phyloP scores from a whole-genome alignment of 1,140 invertebrate genomes.

The Steinernema feltiae region DNA sequence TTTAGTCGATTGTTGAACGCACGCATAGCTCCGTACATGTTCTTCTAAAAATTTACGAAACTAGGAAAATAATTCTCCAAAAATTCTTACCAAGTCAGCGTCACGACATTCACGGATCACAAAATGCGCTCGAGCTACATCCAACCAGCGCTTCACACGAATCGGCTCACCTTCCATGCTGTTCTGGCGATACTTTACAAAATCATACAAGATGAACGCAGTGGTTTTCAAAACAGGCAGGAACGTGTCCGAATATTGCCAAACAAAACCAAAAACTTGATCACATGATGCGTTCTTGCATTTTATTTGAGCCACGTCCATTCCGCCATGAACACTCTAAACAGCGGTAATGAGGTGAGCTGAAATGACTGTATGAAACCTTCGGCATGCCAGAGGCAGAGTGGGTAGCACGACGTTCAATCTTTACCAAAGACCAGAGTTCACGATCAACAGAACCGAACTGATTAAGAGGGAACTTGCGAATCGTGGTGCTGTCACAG shows the following conservation, averaged over 20 bases:
- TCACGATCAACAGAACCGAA: neutral
- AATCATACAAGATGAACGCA: neutral
- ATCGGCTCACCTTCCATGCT: neutral
- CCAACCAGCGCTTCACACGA: slow-evolving; percentile 2
- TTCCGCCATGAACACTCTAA: neutral
- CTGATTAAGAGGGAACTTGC: neutral
- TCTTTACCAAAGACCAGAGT: neutral
- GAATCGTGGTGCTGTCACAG: slow-evolving; percentile 16
- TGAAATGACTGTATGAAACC: neutral
- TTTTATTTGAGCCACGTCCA: neutral
- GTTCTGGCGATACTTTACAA: neutral
- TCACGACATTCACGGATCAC: neutral
- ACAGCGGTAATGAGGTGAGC: neutral
- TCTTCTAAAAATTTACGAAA: neutral
- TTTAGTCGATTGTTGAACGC: neutral
- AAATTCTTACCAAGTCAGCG: neutral
- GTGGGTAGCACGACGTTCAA: neutral
- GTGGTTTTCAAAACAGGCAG: neutral
- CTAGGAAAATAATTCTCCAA: neutral
- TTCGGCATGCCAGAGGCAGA: neutral
- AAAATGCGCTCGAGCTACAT: neutral
- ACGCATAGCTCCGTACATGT: neutral
- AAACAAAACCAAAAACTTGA: neutral
- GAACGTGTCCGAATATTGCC: neutral
- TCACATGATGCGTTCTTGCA: neutral